Base-by-base conservation (phyloP, 2,113 vertebrate genomes). In the Chaetodon auriga region DNA sequence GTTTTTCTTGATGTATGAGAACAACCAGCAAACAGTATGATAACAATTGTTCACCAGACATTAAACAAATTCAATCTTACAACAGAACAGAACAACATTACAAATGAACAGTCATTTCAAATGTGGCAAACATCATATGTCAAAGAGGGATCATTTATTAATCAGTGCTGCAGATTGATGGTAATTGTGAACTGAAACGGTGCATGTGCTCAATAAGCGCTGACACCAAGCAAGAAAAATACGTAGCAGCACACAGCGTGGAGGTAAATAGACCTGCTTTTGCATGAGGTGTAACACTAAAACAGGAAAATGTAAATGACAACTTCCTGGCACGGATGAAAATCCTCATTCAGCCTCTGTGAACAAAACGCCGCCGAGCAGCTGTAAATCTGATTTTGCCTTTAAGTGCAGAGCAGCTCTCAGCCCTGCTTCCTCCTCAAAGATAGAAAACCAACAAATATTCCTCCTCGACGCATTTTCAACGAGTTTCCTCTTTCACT, bases 41-140 rank as follows among this genome's bases (percentile, higher is more conserved):
- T 66, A 79, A 80, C 45, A 79, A 49, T 3, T 58, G 49, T 49
- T 60, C 66, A 71, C 46, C 60, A 62, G 25, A 55, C 35, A 72
- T 72, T 49, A 45, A 85, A 78, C 72, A 78, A 87, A 90, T 71
- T 36, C 69, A 81, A 74, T 76, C 53, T 78, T 18, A 70, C 70
- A 45, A 21, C 68, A 78, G 71, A 73, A 46, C 41, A 23, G 16
- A 66, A 23, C 61, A 43, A 71, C 36, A 38, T 83, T 51, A 82
- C 62, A 79, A 77, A 87, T 83, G 75, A 84, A 60, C 66, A 48
- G 48, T 35, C n/a, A 19, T 77, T 41, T 74, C 41, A 62, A 66
- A 49, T 38, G 74, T 73, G 25, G 61, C 64, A 70, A 72, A 78
- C 30, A 11, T 62, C 65, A 49, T 68, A 30, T 15, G 23, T 79